Percentiles rank a stretch among this genome's conserved stretches.
Evolutionary conservation across 2,888 invertebrate species (phyloP).

Genomic region (Melinaea menophilus): DNA sequence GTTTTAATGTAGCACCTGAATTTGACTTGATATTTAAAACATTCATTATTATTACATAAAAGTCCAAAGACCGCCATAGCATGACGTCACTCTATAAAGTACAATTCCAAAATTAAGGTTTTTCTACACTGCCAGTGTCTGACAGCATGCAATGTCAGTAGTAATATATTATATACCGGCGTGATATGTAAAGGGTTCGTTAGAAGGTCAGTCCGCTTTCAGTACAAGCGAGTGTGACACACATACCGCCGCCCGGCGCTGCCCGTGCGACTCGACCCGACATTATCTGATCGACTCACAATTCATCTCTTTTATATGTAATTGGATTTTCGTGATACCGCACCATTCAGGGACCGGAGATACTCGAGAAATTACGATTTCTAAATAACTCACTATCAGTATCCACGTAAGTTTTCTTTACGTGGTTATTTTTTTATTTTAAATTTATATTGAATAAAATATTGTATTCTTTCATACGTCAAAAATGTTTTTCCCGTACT

Average conservation of each 20-base stretch:
- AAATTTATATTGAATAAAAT: constrained; percentile 9
- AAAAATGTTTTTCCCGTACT: no score
- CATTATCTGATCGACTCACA: constrained; percentile 38
- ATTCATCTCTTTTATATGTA: constrained; percentile 29
- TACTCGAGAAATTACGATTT: neutral
- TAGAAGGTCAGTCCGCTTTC: constrained; percentile 17
- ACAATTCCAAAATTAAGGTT: no score
- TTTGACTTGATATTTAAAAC: no score
- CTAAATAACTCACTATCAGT: neutral
- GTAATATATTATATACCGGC: neutral
- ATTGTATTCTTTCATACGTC: no score
- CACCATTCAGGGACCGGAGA: neutral
- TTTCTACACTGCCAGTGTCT: no score
- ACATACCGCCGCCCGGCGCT: constrained; percentile 68
- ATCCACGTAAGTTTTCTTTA: neutral
- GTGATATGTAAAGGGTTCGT: neutral
- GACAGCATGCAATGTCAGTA: neutral
- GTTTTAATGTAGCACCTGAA: no score
- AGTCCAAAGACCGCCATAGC: no score
- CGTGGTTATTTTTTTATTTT: constrained; percentile 5
- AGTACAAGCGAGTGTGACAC: constrained; percentile 51
- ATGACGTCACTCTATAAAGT: no score
- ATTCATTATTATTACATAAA: no score
- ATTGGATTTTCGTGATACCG: constrained; percentile 28
- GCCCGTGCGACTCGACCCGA: constrained; percentile 58